phyloP scores from a whole-genome alignment of 2,888 invertebrate genomes.

The Sipha maydis region DNA sequence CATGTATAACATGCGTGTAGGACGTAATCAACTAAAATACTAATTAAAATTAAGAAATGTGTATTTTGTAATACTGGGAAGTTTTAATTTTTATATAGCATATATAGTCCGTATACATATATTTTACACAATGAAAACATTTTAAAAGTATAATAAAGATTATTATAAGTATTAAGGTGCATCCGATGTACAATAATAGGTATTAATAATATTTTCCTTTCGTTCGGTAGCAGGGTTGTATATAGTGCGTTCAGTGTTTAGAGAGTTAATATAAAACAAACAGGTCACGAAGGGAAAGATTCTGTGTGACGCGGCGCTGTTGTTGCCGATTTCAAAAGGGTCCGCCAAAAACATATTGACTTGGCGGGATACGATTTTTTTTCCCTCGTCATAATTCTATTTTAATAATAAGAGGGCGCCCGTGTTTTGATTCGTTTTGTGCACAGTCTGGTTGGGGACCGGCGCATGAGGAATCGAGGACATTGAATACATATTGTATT shows the following conservation, averaged over 20 bases:
- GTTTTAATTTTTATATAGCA: too few species aligned
- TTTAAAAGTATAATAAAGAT: neutral
- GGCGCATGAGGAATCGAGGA: neutral
- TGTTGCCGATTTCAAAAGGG: slow-evolving; percentile 33
- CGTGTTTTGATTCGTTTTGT: slow-evolving; percentile 42
- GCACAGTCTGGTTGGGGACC: neutral
- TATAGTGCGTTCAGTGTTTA: neutral
- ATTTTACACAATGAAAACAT: neutral
- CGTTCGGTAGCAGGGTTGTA: neutral
- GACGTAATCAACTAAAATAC: too few species aligned
- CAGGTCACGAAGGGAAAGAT: neutral
- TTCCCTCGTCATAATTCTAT: slow-evolving; percentile 36
- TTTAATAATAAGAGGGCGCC: slow-evolving; percentile 48
- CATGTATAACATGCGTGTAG: too few species aligned
- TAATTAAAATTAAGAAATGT: too few species aligned
- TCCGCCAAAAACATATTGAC: slow-evolving; percentile 55
- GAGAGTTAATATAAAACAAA: slow-evolving; percentile 40
- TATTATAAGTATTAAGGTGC: neutral
- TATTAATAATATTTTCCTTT: neutral
- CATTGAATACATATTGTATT: neutral
- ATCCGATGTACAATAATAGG: neutral
- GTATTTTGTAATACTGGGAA: too few species aligned
- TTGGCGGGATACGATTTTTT: slow-evolving; percentile 41
- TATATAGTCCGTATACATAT: too few species aligned
- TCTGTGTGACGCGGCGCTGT: neutral